A percentile compares a stretch with the other conserved stretches of the same genome.
Conservation (phyloP, 2,888 invertebrate species). For the Axea sp. region DNA sequence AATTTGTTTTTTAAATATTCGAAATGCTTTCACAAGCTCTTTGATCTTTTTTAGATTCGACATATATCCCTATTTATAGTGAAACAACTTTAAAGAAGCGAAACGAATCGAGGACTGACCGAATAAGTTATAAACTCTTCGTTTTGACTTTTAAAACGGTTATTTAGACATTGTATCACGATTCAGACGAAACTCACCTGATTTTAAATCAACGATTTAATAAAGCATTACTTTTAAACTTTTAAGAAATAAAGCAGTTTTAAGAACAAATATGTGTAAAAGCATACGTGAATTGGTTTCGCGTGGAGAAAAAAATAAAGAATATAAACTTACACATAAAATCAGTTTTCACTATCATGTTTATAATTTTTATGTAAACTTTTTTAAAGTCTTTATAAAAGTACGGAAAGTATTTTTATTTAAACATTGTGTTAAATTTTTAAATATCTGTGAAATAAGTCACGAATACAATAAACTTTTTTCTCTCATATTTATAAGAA, state of each 20-base stretch:
- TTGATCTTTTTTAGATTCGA: slow-evolving; percentile 43
- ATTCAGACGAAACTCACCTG: neutral
- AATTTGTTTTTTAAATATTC: slow-evolving; percentile 39
- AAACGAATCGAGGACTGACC: slow-evolving; percentile 33
- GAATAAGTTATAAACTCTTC: slow-evolving; percentile 49
- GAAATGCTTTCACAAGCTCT: slow-evolving; percentile 14
- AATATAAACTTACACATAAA: too few relatives aligned
- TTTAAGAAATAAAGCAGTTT: neutral
- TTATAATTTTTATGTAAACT: too few relatives aligned
- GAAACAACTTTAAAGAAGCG: slow-evolving; percentile 28
- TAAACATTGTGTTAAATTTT: slow-evolving; percentile 1
- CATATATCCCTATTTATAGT: slow-evolving; percentile 29
- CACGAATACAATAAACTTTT: slow-evolving; percentile 16
- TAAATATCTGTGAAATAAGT: slow-evolving; percentile 9
- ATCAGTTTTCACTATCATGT: slow-evolving; percentile 4
- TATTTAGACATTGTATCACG: slow-evolving; percentile 22
- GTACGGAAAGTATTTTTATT: too few relatives aligned
- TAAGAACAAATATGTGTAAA: slow-evolving; percentile 2
- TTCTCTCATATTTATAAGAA: slow-evolving; percentile 1
- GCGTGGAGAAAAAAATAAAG: neutral
- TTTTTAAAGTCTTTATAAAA: too few relatives aligned
- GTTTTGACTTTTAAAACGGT: slow-evolving; percentile 33
- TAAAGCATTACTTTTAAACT: slow-evolving; percentile 4
- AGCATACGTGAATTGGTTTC: slow-evolving; percentile 1
- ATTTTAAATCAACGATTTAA: slow-evolving; percentile 12